Evolutionary conservation across 1,140 invertebrate species (phyloP), one percentile per base, ranked within the genome.

Genomic region (Heliconius melpomene): DNA sequence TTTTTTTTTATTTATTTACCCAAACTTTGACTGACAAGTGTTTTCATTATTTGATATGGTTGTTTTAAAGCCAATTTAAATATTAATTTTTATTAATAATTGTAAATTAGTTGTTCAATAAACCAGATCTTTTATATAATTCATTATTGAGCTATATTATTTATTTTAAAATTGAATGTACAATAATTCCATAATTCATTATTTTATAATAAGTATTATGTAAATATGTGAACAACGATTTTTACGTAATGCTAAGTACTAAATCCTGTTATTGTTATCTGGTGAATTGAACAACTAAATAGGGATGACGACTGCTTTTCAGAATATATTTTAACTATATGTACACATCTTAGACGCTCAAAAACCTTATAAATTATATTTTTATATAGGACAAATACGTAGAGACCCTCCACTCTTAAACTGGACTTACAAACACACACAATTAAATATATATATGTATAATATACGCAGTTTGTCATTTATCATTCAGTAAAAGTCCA

Each of bases 1-100:
- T 83, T 0, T 84, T 84, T 82, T 75, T 85, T 79, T 82, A 84
- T 84, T 81, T 81, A 84, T 84, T 72, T 84, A 84, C 78, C 80
- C 80, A 81, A 84, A 80, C 80, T 82, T 84, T 71, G 83, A 84
- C 83, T 84, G 80, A 82, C 3, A 66, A 26, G 3, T 29, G 8
- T 13, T 16, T 66, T 66, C 23, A 6, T 66, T 29, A 26, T 29
- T 66, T 66, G 1, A 66, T 23, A 60, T 23, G n/a, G 9, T 60
- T 23, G n/a, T 60, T 60, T 60, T 60, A 23, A 60, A 23, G 1
- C n/a, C 9, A 23, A 60, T 2, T 23, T 71, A 77, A 46, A 20
- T 36, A 52, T 72, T 52, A 32, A 0, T 52, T 77, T 23, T 72
- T 23, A 72, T 77, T 57, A 32, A 60, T 78, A 73, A 54, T 32